Percentiles rank a stretch among this genome's conserved stretches.
phyloP scores from a whole-genome alignment of 2,797 vertebrate genomes.

The Phalloptychus januarius region DNA sequence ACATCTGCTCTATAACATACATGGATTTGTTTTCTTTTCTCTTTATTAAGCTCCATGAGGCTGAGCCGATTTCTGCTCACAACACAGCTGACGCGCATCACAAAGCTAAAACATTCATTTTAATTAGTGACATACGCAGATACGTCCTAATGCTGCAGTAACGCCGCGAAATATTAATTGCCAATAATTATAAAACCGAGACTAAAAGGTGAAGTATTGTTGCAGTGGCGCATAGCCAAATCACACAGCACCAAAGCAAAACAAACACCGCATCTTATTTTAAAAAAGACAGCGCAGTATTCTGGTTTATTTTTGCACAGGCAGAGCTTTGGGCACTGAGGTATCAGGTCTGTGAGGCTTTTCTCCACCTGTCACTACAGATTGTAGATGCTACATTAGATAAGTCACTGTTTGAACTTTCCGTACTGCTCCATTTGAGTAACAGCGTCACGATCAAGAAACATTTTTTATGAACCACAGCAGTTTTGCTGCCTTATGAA shows the following conservation, averaged over 20 bases:
- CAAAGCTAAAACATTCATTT: constrained; percentile 53
- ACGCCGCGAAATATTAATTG: constrained; percentile 60
- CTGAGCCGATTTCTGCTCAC: constrained; percentile 58
- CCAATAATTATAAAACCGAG: constrained; percentile 31
- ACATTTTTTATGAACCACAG: neutral
- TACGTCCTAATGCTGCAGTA: constrained; percentile 52
- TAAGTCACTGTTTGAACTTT: constrained; percentile 14
- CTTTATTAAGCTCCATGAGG: constrained; percentile 43
- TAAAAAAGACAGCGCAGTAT: constrained; percentile 30
- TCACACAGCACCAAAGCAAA: constrained; percentile 27
- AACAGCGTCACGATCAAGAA: neutral
- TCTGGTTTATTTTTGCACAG: constrained; percentile 22
- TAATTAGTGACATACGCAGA: constrained; percentile 55
- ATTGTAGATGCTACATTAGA: constrained; percentile 16
- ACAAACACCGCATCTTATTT: constrained; percentile 40
- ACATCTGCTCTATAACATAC: constrained; percentile 39
- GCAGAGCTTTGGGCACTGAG: constrained; percentile 12
- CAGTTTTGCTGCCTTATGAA: neutral
- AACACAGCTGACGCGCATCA: constrained; percentile 65
- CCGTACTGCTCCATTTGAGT: constrained; percentile 8
- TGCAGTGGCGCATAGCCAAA: constrained; percentile 48
- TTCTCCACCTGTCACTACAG: constrained; percentile 33
- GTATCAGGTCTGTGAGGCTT: constrained; percentile 13
- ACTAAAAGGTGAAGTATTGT: constrained; percentile 47
- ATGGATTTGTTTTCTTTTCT: constrained; percentile 64